Conservation (phyloP, 1,140 invertebrate genomes). For the Neotoxoptera formosana region DNA sequence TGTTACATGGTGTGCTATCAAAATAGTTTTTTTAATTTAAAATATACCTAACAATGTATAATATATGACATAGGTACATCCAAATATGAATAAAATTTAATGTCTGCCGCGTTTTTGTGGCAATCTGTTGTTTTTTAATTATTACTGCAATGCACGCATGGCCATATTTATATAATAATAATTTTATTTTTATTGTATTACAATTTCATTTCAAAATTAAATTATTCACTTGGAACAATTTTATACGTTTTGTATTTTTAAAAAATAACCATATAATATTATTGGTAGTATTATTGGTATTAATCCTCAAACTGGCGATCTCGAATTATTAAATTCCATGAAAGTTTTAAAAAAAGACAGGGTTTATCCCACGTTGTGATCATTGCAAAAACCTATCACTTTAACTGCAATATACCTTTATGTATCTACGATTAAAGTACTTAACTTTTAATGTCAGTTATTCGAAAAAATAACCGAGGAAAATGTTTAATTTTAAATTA, state of each 20-base stretch:
- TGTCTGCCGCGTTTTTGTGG: not conserved
- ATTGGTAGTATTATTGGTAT: not conserved
- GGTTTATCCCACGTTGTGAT: not conserved
- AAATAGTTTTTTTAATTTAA: not conserved
- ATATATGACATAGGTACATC: no score
- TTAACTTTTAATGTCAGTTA: not conserved
- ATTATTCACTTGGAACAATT: not conserved
- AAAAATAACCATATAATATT: not conserved
- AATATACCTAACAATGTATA: no score
- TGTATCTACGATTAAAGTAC: not conserved
- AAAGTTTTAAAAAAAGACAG: not conserved
- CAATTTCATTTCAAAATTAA: not conserved
- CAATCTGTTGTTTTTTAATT: not conserved
- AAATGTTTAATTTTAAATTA: constrained; percentile 16
- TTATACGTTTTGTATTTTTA: not conserved
- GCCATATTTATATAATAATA: no score
- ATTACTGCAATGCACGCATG: not conserved
- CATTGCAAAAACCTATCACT: not conserved
- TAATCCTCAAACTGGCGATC: not conserved
- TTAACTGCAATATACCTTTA: not conserved
- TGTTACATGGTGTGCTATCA: no score
- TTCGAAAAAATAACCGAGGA: not conserved
- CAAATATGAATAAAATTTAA: no score
- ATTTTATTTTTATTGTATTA: not conserved
- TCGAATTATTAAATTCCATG: not conserved